Evolutionary conservation across 2,113 vertebrate species (phyloP), one percentile per base, ranked within the genome.

Genomic region (Aspiorhynchus laticeps): DNA sequence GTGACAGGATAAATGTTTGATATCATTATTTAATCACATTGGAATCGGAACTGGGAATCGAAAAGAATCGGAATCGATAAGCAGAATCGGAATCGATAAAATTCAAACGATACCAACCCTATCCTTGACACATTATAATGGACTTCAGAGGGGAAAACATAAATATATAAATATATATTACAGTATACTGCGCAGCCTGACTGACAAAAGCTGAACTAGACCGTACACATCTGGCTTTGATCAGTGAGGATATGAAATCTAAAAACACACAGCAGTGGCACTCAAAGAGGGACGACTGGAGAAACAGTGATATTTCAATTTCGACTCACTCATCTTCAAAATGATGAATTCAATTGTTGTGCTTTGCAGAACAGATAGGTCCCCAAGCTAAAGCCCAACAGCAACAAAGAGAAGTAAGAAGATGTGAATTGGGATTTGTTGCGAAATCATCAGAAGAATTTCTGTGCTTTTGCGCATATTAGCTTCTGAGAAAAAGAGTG

Each of bases 221-320:
- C 5, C 7, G 80, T 43, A 81, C 56, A 81, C 59, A 65, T 65
- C 79, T 81, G 79, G 15, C 12, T 81, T 41, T 81, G 59, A 81
- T 81, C 80, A 67, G 38, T 5, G 5, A 46, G n/a, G 80, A 65
- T 19, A 38, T 65, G 8, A 41, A 43, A 65, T 65, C 59, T 28
- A 65, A 81, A 65, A 28, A 41, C 59, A 81, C 79, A 81, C n/a
- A 65, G 73, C 24, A 76, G 12, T 46, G 0, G 8, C 59, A 65
- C 38, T 26, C 38, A 46, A 9, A 65, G 24, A 46, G 59, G 80
- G 59, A 82, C 0, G 61, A 65, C 19, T 11, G 43, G 4, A 82
- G 79, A 65, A 80, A 80, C 21, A 15, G 31, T 14, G 21, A 59
- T 61, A 17, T 63, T 41, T 15, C 41, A 38, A 41, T 61, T 26